These are phyloP conservation scores for Ectemnius lituratus DNA, from an alignment of 2,888 invertebrate species.

Conservation along the genomic window DNA sequence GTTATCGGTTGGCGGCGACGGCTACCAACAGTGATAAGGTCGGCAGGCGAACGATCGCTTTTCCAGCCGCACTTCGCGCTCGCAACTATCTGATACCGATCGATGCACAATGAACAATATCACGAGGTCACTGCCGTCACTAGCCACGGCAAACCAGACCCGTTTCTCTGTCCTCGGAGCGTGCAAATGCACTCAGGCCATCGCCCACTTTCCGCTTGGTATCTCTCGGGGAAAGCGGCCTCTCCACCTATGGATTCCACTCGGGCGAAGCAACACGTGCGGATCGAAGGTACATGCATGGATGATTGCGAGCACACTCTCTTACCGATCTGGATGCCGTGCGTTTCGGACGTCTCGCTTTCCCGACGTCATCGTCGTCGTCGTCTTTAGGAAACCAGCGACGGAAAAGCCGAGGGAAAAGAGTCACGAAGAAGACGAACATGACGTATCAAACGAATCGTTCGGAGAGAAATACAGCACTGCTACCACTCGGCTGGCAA, in stretches of 20 bases:
- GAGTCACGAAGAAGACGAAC: neutral
- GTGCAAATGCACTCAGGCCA: no score
- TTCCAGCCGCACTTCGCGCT: neutral
- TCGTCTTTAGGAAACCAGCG: neutral
- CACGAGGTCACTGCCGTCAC: constrained; percentile 1
- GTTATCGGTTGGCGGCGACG: constrained; percentile 3
- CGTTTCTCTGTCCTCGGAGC: neutral
- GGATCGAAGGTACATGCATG: constrained; percentile 1
- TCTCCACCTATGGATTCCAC: neutral
- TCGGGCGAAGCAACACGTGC: constrained; percentile 8
- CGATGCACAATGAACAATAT: neutral
- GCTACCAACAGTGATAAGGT: neutral
- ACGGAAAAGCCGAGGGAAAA: neutral
- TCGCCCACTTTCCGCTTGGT: no score
- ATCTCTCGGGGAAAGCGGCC: neutral
- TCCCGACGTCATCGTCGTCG: no score
- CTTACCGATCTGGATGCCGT: neutral
- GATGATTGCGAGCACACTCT: neutral
- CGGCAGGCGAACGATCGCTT: neutral
- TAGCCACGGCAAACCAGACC: neutral
- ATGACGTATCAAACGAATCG: neutral
- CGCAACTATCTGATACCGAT: neutral
- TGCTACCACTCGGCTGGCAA: neutral
- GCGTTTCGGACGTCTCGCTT: neutral
- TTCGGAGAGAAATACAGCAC: neutral